Percentiles rank a stretch among this genome's conserved stretches.
phyloP scores from a whole-genome alignment of 2,888 invertebrate species.

The Mythimna impura region DNA sequence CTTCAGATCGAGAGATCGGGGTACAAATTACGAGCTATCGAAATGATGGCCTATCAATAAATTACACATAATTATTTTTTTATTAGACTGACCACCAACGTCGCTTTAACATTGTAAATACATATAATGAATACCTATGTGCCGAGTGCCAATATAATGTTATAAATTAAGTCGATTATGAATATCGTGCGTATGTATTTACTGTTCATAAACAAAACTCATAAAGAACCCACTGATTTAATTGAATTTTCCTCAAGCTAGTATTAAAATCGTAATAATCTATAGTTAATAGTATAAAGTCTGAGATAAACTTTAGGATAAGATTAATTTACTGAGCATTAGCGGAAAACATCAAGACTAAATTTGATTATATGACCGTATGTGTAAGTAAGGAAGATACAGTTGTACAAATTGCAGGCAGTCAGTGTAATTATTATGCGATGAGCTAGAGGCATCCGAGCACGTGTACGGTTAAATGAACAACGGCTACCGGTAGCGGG shows the following conservation, averaged over 20 bases:
- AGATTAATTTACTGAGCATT: conserved; percentile 1
- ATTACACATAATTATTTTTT: conserved; percentile 76
- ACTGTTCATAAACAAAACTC: conserved; percentile 17
- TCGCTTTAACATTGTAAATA: conserved; percentile 48
- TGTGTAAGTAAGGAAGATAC: conserved; percentile 61
- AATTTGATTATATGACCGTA: conserved; percentile 55
- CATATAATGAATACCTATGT: conserved; percentile 38
- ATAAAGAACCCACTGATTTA: conserved; percentile 6
- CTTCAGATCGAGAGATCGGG: conserved; percentile 71
- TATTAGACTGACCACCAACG: conserved; percentile 76
- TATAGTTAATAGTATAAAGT: conserved; percentile 2
- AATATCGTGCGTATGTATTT: conserved; percentile 3
- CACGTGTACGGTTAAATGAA: conserved; percentile 73
- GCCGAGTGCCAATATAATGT: conserved; percentile 19
- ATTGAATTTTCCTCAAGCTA: conserved; percentile 1
- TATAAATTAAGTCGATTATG: conserved; percentile 27
- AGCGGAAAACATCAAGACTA: conserved; percentile 18
- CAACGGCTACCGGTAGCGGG: conserved; percentile 75
- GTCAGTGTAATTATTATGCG: conserved; percentile 77
- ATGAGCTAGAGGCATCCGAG: conserved; percentile 73
- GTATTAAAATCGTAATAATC: conserved; percentile 5
- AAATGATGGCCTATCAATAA: conserved; percentile 78
- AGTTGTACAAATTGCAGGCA: conserved; percentile 73
- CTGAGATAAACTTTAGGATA: conserved; percentile 4
- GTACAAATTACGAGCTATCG: conserved; percentile 79